Base-by-base conservation (phyloP, 2,797 vertebrate genomes). In the Bradypus variegatus region DNA sequence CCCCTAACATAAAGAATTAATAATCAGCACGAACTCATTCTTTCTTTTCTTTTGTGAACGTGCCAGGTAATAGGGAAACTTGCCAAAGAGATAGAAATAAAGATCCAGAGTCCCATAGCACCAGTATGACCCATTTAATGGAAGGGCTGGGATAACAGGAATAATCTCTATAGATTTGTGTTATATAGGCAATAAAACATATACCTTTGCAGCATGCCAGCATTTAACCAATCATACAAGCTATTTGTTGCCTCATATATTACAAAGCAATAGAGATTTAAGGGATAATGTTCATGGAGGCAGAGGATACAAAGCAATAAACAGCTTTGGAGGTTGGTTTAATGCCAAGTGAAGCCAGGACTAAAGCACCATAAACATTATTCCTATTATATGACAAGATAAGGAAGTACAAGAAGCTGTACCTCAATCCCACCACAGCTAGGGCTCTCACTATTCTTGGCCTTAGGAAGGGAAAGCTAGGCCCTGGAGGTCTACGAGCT, bases 341-440 rank as follows among this genome's bases (percentile, higher is more conserved):
- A 97, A 97, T 95, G 97, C 97, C 97, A 97, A 97, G 97, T 94
- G 97, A 97, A 97, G 97, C 97, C 94, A 96, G 96, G 94, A 96
- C 97, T 96, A 94, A 91, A 36, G 76, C n/a, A 96, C 96, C 95
- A 97, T 97, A 97, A 98, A 97, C 97, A 97, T 97, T 96, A 97
- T 97, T 97, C 96, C 97, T 96, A 96, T 96, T 96, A 96, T 96
- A 97, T 96, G 97, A 97, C 97, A 97, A 97, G 97, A 97, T 97
- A 97, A 97, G 96, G 96, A 96, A 95, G 96, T 95, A 96, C 93
- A 97, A 97, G 97, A 97, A 97, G 96, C 95, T 94, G 75, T 79
- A 58, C 87, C 90, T 95, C 88, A 79, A 83, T 90, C 41, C 82
- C 29, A 94, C 77, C 75, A 89, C 80, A 90, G 62, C 88, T 38